Conservation (phyloP, 2,888 invertebrate genomes). For the Volucella inflata region DNA sequence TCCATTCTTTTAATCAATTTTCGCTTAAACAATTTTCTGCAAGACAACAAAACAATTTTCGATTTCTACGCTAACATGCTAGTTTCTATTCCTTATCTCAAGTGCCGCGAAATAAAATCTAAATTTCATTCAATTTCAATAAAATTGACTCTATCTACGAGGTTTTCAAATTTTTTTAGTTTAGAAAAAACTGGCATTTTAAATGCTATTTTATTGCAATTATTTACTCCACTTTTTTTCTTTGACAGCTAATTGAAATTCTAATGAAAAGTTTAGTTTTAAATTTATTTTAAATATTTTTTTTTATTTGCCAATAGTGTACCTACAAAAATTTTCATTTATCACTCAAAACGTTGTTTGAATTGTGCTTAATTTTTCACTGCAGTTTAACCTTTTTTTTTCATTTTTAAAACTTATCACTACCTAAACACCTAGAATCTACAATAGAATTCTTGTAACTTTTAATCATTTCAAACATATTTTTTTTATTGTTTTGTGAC, state of each 20-base stretch:
- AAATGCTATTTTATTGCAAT: background rate
- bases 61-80: background rate
- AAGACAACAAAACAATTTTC: background rate
- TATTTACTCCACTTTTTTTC: too few relatives aligned
- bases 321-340: conserved; percentile 43
- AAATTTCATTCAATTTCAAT: conserved; percentile 36
- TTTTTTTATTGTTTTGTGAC: conserved; percentile 10
- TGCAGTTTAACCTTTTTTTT: background rate
- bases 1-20: background rate
- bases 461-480: conserved; percentile 6
- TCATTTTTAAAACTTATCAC: conserved; percentile 27
- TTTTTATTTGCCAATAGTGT: conserved; percentile 21
- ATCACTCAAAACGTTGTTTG: conserved; percentile 45
- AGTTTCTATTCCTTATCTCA: background rate
- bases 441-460: conserved; percentile 26
- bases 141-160: conserved; percentile 61
- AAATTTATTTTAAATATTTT: conserved; percentile 11
- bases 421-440: conserved; percentile 43
- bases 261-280: conserved; percentile 30
- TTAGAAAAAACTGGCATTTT: conserved; percentile 1
- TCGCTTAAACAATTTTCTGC: background rate
- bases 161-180: too few relatives aligned
- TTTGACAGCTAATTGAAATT: conserved; percentile 23
- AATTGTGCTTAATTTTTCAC: background rate
- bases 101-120: conserved; percentile 2